phyloP scores from a whole-genome alignment of 2,113 vertebrate genomes.

The Hemichromis elongatus region DNA sequence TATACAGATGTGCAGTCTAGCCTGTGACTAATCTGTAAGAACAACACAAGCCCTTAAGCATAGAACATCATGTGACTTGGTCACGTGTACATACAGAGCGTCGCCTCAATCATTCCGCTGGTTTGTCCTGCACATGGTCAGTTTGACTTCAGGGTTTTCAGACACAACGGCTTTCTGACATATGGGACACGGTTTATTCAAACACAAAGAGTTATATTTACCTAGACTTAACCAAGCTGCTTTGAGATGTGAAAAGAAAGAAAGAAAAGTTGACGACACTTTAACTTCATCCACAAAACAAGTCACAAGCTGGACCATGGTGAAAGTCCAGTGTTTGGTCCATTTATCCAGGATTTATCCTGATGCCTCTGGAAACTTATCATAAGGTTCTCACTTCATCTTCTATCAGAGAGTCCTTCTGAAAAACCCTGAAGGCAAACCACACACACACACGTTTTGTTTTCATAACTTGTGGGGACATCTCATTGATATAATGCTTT shows the following conservation, averaged over 20 bases:
- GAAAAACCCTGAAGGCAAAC: background rate
- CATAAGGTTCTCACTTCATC: background rate
- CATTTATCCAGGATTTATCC: background rate
- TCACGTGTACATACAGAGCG: background rate
- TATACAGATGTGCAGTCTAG: background rate
- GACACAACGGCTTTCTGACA: background rate
- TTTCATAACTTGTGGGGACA: too few relatives aligned
- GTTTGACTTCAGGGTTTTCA: background rate
- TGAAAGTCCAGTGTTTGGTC: background rate
- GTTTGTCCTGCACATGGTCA: fast-evolving
- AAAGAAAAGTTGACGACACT: background rate
- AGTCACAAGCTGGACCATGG: background rate
- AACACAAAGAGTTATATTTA: background rate
- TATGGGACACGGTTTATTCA: background rate
- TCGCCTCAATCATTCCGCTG: background rate
- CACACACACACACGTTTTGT: background rate
- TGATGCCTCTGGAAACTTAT: background rate
- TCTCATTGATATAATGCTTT: too few relatives aligned
- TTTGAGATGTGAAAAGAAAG: background rate
- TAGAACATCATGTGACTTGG: background rate
- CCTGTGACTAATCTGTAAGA: background rate
- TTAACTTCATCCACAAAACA: background rate
- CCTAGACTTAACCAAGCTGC: background rate
- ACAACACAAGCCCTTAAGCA: background rate
- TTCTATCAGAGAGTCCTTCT: background rate